Conservation (phyloP, 2,888 invertebrate genomes). For the Seira ritae region DNA sequence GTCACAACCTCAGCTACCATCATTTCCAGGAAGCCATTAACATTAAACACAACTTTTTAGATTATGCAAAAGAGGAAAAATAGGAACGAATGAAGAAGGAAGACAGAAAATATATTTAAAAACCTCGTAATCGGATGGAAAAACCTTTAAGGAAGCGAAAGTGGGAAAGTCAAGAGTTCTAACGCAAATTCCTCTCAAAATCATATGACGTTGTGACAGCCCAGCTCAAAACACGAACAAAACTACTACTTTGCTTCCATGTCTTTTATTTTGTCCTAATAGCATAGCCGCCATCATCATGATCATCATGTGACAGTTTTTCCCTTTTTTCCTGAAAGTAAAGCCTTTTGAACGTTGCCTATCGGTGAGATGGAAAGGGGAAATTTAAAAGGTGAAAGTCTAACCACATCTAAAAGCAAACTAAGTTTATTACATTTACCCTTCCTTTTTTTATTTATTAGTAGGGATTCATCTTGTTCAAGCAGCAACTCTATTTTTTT, state of each 20-base stretch:
- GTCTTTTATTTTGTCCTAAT: not conserved
- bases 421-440: not conserved
- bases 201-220: not conserved
- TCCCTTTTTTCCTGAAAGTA: not conserved
- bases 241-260: too few species aligned
- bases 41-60: conserved; percentile 22
- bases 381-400: not conserved
- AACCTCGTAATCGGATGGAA: conserved; percentile 14
- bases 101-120: conserved; percentile 19
- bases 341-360: too few species aligned
- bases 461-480: not conserved
- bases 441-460: not conserved
- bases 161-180: not conserved
- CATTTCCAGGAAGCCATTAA: conserved; percentile 45
- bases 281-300: not conserved
- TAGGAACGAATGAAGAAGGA: not conserved
- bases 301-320: not conserved
- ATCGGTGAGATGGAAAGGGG: too few species aligned
- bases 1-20: conserved; percentile 1
- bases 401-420: not conserved
- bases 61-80: conserved; percentile 19
- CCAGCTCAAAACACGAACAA: not conserved
- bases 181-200: not conserved
- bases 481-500: too few species aligned
- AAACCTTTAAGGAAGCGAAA: conserved; percentile 15